These are phyloP conservation scores for Halisarca cf. caerulea DNA, from an alignment of 37 sponge, comb jelly and placozoan species.

Conservation along the genomic window DNA sequence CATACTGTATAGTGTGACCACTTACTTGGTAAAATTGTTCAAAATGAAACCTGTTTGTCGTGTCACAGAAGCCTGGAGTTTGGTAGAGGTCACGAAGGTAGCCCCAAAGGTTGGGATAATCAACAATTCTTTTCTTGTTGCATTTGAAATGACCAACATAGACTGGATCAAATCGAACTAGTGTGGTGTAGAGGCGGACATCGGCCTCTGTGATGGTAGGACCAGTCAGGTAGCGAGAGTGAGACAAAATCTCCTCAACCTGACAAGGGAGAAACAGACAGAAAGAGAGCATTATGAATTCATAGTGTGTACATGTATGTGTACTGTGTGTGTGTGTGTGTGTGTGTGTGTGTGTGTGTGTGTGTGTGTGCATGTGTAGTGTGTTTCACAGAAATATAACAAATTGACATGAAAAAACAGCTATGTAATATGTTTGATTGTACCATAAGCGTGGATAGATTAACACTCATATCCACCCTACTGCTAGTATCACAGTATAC, in stretches of 20 bases:
- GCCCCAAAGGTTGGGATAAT: constrained; percentile 89
- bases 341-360: constrained; percentile 34
- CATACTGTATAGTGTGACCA: neutral
- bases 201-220: constrained; percentile 88
- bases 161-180: constrained; percentile 89
- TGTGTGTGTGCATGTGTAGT: constrained; percentile 35
- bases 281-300: no score
- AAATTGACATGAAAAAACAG: no score
- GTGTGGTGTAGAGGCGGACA: constrained; percentile 84
- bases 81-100: constrained; percentile 91
- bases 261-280: neutral
- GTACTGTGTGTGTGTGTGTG: no score
- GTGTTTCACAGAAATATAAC: neutral
- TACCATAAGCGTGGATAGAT: no score
- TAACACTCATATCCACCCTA: no score
- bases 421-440: no score
- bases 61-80: constrained; percentile 76
- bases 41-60: constrained; percentile 77
- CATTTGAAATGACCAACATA: constrained; percentile 96
- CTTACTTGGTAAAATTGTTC: constrained; percentile 80
- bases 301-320: no score
- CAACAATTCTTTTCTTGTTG: constrained; percentile 86
- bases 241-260: constrained; percentile 80
- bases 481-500: no score
- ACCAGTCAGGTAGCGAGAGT: constrained; percentile 82